These are phyloP conservation scores for Sinopyrophorus schimmeli DNA, from an alignment of 2,888 invertebrate genomes.

Conservation along the genomic window DNA sequence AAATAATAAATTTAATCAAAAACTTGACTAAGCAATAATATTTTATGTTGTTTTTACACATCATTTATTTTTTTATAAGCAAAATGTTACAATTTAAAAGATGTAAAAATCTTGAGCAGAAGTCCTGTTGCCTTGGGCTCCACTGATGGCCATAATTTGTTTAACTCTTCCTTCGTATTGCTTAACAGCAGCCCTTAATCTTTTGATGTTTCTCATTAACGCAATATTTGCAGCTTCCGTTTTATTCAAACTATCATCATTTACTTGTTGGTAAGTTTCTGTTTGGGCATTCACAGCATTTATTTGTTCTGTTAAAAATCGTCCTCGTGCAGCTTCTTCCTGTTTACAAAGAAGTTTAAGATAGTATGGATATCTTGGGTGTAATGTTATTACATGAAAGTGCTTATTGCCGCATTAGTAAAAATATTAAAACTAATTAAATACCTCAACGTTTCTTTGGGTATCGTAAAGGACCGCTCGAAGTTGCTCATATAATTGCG, in stretches of 20 bases:
- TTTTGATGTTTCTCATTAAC: conserved; percentile 50
- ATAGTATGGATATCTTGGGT: neutral
- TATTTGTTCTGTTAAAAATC: conserved; percentile 49
- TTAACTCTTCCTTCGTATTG: conserved; percentile 45
- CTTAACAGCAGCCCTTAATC: conserved; percentile 44
- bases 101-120: neutral
- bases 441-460: conserved; percentile 49
- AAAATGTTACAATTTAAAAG: too few relatives aligned
- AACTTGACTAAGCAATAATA: too few relatives aligned
- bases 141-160: conserved; percentile 35
- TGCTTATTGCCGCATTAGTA: neutral
- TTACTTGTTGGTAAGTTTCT: conserved; percentile 47
- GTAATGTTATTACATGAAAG: too few relatives aligned
- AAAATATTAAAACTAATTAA: neutral
- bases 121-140: neutral
- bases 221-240: conserved; percentile 50
- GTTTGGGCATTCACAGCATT: conserved; percentile 48
- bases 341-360: conserved; percentile 23
- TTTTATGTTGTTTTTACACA: too few relatives aligned
- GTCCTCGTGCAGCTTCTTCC: conserved; percentile 51
- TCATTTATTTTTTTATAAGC: too few relatives aligned
- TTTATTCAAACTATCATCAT: conserved; percentile 47
- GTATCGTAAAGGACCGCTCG: conserved; percentile 47
- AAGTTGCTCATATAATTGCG: conserved; percentile 50
- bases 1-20: too few relatives aligned